Evolutionary conservation across 2,888 invertebrate genomes (phyloP), one percentile per base, ranked within the genome.

Genomic region (Limnephilus marmoratus): DNA sequence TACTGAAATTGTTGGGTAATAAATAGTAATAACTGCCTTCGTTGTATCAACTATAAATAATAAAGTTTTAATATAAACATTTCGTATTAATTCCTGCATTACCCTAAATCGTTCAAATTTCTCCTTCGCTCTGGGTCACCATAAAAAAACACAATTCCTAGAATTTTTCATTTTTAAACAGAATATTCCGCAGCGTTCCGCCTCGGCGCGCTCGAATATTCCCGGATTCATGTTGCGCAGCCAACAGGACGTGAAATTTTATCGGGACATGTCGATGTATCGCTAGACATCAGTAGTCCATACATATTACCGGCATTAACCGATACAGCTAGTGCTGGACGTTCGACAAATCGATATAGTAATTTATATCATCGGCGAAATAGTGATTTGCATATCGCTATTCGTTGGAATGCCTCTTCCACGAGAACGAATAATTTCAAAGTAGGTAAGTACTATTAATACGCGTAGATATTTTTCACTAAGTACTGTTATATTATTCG

Each of bases 261-360:
- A 83, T 83, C 15, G 83, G 83, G 83, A 83, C 83, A 83, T 83
- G 83, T 83, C 83, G 83, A 83, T 83, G 83, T 83, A 83, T 24
- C 83, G 83, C 24, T 68, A 83, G 31, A 31, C 83, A 31, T 31
- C 31, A 82, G 15, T 29, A 34, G 37, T 34, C 83, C 37, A n/a
- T 83, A 83, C 83, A 37, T 83, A 83, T 24, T 83, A 83, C 34
- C 34, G 24, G 24, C 83, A 83, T 83, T 83, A 83, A 83, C 83
- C 83, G 83, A 83, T 41, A 83, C 83, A 34, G 83, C 83, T 24
- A 34, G 83, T 83, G 83, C 18, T 34, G 83, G 37, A 41, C 37
- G 37, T 37, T 83, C 34, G 83, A 83, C 83, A 83, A 41, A 83
- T 83, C 83, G 83, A 83, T 83, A 83, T 83, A 37, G 83, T 83